Evolutionary conservation across 2,888 invertebrate species (phyloP).

Genomic region (Beris chalybata): DNA sequence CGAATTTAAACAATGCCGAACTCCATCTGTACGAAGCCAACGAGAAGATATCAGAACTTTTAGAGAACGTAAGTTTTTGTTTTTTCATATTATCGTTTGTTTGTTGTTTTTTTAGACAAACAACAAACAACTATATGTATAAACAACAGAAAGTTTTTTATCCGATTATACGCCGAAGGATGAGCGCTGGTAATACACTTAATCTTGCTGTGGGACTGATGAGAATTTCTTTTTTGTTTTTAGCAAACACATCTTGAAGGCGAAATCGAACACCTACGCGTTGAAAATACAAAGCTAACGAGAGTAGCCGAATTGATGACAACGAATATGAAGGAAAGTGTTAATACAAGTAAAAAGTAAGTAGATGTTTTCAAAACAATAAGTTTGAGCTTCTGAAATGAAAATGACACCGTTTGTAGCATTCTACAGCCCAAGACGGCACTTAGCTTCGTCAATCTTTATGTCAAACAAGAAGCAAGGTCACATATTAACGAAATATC

Average conservation of each 20-base stretch:
- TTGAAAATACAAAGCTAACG: slow-evolving; percentile 53
- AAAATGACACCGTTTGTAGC: no score
- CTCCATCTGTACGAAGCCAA: slow-evolving; percentile 56
- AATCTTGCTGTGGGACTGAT: background rate
- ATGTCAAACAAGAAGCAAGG: no score
- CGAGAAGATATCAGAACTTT: slow-evolving; percentile 54
- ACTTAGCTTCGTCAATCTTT: no score
- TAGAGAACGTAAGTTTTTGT: slow-evolving; percentile 50
- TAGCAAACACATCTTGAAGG: slow-evolving; percentile 55
- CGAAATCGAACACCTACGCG: slow-evolving; percentile 52
- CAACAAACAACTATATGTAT: background rate
- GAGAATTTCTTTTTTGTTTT: slow-evolving; percentile 10
- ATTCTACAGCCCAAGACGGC: no score
- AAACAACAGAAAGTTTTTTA: slow-evolving; percentile 3
- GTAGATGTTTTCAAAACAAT: slow-evolving; percentile 13
- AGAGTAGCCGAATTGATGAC: slow-evolving; percentile 54
- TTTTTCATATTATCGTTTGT: background rate
- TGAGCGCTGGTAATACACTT: background rate
- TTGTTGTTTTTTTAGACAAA: background rate
- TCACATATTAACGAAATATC: no score
- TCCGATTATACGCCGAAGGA: slow-evolving; percentile 7
- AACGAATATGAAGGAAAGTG: slow-evolving; percentile 56
- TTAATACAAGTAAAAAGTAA: slow-evolving; percentile 55
- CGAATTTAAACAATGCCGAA: slow-evolving; percentile 50
- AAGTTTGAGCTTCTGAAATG: no score